Base-by-base conservation (phyloP, 1,140 invertebrate species). In the Neodiprion fabricii region DNA sequence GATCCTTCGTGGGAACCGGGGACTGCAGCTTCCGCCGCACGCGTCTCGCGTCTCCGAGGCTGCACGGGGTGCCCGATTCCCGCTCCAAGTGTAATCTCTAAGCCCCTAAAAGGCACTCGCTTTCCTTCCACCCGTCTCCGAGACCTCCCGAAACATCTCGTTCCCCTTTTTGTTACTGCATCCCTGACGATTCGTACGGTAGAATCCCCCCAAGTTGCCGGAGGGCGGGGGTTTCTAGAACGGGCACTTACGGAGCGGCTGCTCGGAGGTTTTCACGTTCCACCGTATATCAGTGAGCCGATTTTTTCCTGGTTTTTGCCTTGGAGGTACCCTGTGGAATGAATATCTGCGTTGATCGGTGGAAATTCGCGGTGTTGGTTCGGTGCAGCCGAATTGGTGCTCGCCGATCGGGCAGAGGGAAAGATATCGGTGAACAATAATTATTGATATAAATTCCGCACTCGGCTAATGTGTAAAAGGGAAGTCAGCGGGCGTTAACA, bases 31-130 rank as follows among this genome's bases (percentile, higher is more conserved):
- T 86, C 83, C 79, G 79, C 81, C 76, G 77, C 53, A 78, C 72
- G 81, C 83, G 82, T 80, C 81, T 86, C 83, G 82, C 82, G 83
- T 85, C 81, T 79, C 70, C 28, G n/a, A 40, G 1, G 28, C 28
- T 12, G 53, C 53, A 14, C 28, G 53, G 53, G 53, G 53, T 61
- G 4, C 9, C 48, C 48, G 80, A 79, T 83, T 84, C 28, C 28
- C 78, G 76, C 78, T 78, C 79, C 80, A 80, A 85, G 84, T 85
- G 83, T 86, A 85, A 86, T 85, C 84, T 84, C 82, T 87, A 87
- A 87, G 85, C 85, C 82, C 73, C 84, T 86, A 86, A 87, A 85
- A 87, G 85, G 84, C 84, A 84, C 80, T 85, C 81, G 76, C 21
- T 23, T 79, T 79, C 82, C 81, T 83, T 82, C 80, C 79, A 78